Percentiles rank a stretch among this genome's conserved stretches.
These are phyloP conservation scores for Eriocheir sinensis DNA, from an alignment of 1,140 invertebrate genomes.

Conservation along the genomic window DNA sequence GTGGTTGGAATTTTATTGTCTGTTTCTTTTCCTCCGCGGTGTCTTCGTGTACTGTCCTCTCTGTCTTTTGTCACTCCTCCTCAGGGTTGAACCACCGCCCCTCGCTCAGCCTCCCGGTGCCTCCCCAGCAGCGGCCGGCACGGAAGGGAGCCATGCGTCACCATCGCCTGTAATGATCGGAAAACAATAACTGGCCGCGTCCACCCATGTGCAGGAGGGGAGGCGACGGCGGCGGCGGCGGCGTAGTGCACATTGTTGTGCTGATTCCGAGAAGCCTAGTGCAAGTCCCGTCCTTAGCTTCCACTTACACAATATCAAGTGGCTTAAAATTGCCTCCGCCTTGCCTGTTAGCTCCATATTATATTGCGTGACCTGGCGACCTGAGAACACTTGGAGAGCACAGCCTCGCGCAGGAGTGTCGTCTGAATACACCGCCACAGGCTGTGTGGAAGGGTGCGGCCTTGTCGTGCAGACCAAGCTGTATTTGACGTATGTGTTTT, in stretches of 20 bases:
- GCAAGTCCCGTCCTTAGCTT: background rate
- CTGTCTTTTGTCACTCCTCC: too few species aligned
- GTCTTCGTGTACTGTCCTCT: too few species aligned
- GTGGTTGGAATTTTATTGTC: too few species aligned
- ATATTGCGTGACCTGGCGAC: background rate
- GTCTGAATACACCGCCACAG: background rate
- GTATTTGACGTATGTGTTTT: background rate
- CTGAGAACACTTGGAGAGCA: background rate
- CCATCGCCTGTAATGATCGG: background rate
- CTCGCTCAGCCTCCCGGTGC: too few species aligned
- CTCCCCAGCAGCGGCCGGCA: too few species aligned
- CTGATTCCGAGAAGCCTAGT: background rate
- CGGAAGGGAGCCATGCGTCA: too few species aligned
- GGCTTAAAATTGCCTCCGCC: background rate
- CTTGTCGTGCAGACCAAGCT: background rate
- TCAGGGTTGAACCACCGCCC: too few species aligned
- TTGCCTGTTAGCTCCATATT: background rate
- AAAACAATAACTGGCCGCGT: background rate
- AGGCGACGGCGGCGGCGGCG: background rate
- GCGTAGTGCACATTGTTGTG: background rate
- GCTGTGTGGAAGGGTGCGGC: too few species aligned
- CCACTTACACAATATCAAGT: background rate
- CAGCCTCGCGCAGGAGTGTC: background rate
- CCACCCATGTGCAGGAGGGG: background rate
- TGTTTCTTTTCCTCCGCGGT: too few species aligned